These are phyloP conservation scores for Etheostoma nigrum DNA, from an alignment of 2,797 vertebrate species.

Conservation along the genomic window DNA sequence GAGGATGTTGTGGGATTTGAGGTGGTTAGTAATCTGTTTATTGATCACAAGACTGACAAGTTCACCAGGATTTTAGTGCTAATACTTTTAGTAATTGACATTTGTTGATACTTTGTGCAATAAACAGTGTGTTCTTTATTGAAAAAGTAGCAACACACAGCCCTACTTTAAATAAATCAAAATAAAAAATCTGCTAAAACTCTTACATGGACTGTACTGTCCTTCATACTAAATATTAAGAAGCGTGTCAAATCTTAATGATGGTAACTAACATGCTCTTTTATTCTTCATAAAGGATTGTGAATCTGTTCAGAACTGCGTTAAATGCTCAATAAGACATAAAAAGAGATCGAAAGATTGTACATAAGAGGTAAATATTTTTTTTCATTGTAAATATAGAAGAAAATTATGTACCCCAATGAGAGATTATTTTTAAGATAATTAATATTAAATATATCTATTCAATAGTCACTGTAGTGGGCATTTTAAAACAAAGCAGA, in stretches of 20 bases:
- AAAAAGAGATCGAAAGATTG: not conserved
- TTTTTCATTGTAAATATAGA: not conserved
- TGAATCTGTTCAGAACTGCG: not conserved
- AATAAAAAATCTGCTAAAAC: not conserved
- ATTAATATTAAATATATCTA: not conserved
- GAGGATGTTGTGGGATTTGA: too few species aligned
- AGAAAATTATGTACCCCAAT: not conserved
- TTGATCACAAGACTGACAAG: not conserved
- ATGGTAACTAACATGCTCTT: not conserved
- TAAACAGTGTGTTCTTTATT: not conserved
- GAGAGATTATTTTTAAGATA: not conserved
- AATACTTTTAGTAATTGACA: not conserved
- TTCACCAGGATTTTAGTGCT: not conserved
- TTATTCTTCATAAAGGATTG: not conserved
- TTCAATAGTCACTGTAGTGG: not conserved
- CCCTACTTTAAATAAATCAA: not conserved
- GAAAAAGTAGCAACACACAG: not conserved
- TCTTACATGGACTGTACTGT: not conserved
- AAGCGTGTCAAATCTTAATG: not conserved
- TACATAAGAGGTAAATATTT: not conserved
- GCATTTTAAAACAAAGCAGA: slow-evolving; percentile 7
- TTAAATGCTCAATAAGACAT: not conserved
- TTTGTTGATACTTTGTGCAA: too few species aligned
- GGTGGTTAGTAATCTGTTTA: too few species aligned
- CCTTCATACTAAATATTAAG: too few species aligned